Evolutionary conservation across 1,140 invertebrate genomes (phyloP), one percentile per base, ranked within the genome.

Genomic region (Drosophila lacteicornis): DNA sequence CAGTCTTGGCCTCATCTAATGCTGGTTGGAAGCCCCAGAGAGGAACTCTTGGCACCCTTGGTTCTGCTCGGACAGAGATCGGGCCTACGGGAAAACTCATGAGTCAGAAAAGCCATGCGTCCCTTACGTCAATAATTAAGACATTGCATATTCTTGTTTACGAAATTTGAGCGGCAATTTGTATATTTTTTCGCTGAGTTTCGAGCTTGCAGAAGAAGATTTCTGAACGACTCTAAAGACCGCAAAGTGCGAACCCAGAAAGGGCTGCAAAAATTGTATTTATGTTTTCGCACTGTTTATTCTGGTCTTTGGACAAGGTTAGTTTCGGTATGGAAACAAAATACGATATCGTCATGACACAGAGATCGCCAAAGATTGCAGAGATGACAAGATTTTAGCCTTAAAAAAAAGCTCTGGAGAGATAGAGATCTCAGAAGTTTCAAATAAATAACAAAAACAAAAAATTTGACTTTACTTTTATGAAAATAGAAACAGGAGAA

Each of bases 131-230:
- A 84, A 63, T 80, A 78, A 84, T 82, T 79, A 79, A 82, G 75
- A 82, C 79, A 86, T 67, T 79, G 79, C 79, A 82, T 79, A 75
- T 62, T 80, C 75, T 86, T 86, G 82, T 86, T 86, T 86, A 87
- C 80, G 83, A 86, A 86, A 86, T 86, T 67, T 46, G 82, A 87
- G 51, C 66, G 40, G 49, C 57, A 59, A 63, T 68, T 79, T 79
- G 60, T 75, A 62, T 85, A 66, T 75, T 69, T 78, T 85, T 85
- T 71, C 62, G 82, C 82, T 86, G 84, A 77, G 51, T 51, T 71
- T 68, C 50, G 67, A 36, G 40, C 42, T 61, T 58, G 45, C 38
- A 38, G 30, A 46, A 38, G 49, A 46, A 13, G 38, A 65, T 58
- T 45, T 78, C 61, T 69, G 73, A 15, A n/a, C 66, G 55, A 63